These are phyloP conservation scores for Apocrypta bakeri DNA, from an alignment of 1,140 invertebrate species.

Conservation along the genomic window DNA sequence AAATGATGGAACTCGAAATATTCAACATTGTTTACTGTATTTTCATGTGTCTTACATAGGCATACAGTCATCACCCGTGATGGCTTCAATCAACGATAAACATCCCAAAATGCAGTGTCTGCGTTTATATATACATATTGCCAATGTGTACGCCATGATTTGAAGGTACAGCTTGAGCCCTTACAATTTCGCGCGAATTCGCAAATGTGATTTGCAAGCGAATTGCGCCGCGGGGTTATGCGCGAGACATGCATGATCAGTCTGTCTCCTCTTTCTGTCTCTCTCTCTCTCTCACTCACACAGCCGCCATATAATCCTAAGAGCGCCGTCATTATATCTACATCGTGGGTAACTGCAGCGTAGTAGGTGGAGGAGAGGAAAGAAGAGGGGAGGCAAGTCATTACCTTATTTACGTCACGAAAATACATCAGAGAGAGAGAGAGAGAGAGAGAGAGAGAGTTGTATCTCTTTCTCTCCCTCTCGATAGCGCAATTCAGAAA, in stretches of 20 bases:
- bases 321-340: constrained; percentile 62
- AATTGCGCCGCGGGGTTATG: constrained; percentile 32
- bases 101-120: constrained; percentile 2
- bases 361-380: constrained; percentile 2
- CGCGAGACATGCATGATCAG: constrained; percentile 26
- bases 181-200: constrained; percentile 45
- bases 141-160: constrained; percentile 1
- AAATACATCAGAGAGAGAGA: constrained; percentile 56
- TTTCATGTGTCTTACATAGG: neutral
- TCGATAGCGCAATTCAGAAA: constrained; percentile 67
- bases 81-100: constrained; percentile 42
- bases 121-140: neutral
- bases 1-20: constrained; percentile 24
- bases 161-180: constrained; percentile 17
- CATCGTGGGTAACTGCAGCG: constrained; percentile 58
- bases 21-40: neutral
- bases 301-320: constrained; percentile 31
- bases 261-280: neutral
- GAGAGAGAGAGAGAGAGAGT: no score
- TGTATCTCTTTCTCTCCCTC: constrained; percentile 51
- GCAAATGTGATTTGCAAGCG: constrained; percentile 44
- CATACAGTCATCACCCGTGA: neutral
- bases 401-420: constrained; percentile 71
- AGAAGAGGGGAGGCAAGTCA: constrained; percentile 52
- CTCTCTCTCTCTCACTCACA: neutral